Evolutionary conservation across 35 echinoderm and acorn worm species (phyloP).

Genomic region (Patiria miniata): DNA sequence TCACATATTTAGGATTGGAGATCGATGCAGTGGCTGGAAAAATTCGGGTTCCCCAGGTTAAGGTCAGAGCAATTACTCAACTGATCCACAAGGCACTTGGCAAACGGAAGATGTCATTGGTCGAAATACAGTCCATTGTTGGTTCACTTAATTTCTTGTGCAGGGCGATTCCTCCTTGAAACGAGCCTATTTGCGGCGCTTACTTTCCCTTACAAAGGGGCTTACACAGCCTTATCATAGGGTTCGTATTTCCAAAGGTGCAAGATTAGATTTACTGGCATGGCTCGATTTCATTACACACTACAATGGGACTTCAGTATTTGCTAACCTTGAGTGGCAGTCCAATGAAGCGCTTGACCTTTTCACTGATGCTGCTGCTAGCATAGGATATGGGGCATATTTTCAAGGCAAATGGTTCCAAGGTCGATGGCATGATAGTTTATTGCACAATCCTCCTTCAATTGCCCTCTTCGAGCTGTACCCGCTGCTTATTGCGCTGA

Average conservation of each 20-base stretch:
- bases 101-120: background rate
- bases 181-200: background rate
- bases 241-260: background rate
- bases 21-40: background rate
- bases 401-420: slow-evolving; percentile 40
- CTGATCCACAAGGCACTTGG: background rate
- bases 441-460: background rate
- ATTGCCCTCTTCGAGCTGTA: slow-evolving; percentile 42
- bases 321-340: background rate
- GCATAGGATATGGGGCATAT: slow-evolving; percentile 32
- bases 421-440: background rate
- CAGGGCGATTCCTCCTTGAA: slow-evolving; percentile 2
- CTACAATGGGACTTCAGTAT: slow-evolving; percentile 35
- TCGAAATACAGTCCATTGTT: background rate
- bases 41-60: slow-evolving; percentile 5
- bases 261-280: background rate
- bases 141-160: slow-evolving; percentile 34
- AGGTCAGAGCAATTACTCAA: background rate
- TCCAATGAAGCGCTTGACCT: background rate
- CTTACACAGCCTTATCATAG: background rate
- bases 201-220: slow-evolving; percentile 23
- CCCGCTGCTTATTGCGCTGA: slow-evolving; percentile 4
- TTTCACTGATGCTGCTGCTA: slow-evolving; percentile 36
- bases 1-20: slow-evolving; percentile 8
- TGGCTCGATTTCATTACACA: slow-evolving; percentile 26